Evolutionary conservation across 2,797 vertebrate species (phyloP).

Genomic region (Phylloscopus collybita): DNA sequence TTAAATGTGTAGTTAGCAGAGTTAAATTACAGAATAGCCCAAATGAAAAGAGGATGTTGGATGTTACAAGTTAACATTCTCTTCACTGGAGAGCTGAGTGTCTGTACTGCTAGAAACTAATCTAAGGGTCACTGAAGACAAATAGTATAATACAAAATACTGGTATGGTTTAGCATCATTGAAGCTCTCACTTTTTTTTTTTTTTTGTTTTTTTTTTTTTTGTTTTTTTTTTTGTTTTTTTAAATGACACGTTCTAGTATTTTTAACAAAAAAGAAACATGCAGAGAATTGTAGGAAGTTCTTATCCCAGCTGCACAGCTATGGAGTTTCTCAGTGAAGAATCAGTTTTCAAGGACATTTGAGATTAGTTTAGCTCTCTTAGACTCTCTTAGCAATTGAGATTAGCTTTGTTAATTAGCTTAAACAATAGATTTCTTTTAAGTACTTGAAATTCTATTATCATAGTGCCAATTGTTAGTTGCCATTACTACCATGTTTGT

Average conservation of each 20-base stretch:
- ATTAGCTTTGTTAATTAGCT: constrained; percentile 37
- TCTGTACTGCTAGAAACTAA: neutral
- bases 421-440: constrained; percentile 9
- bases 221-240: neutral
- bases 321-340: neutral
- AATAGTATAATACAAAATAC: neutral
- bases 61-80: neutral
- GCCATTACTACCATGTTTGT: neutral
- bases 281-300: neutral
- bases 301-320: neutral
- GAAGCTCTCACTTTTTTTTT: neutral
- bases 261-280: neutral
- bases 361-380: constrained; percentile 1
- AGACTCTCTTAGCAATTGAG: neutral
- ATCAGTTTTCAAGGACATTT: constrained; percentile 4
- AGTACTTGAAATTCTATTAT: neutral
- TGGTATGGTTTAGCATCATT: neutral
- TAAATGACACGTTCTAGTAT: neutral
- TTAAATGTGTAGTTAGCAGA: neutral
- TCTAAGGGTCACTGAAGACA: neutral
- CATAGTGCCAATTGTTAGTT: neutral
- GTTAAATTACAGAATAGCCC: neutral
- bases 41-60: neutral
- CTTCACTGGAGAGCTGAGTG: neutral
- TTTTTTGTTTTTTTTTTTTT: neutral